Base-by-base conservation (phyloP, 2,797 vertebrate genomes). In the Coranthus polyacanthus region DNA sequence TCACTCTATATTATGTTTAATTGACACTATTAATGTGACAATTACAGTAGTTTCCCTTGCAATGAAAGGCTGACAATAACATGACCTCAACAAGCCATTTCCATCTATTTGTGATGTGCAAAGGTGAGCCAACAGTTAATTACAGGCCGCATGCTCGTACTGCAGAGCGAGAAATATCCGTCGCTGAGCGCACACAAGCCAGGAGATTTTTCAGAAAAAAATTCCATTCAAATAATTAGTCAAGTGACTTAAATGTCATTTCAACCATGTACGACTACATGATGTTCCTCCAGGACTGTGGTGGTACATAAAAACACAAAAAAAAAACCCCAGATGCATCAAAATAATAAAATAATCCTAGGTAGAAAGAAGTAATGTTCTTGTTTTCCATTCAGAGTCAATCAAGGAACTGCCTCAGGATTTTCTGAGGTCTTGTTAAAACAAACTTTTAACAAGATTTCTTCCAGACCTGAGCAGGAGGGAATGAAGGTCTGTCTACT, bases 121-220 rank as follows among this genome's bases (percentile, higher is more conserved):
- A 79, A 83, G 68, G 71, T 67, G 68, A 76, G 63, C 52, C 65
- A 54, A 74, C 34, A 5, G 50, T 80, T 85, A 81, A 84, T 87
- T 82, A 82, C 32, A 67, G 55, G 65, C 51, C 52, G 22, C 49
- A 43, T 47, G 22, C 24, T 68, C 45, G 43, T 26, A 45, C 18
- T 55, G 52, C 29, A 13, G 29, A 3, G 50, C 5, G 9, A 21
- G 17, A 55, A 38, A 55, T 21, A 50, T 20, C 43, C 41, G 38
- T 71, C 42, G 20, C 15, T 12, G 4, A 20, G 50, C 12, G 1
- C 26, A 45, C 6, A 12, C 7, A 32, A 29, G 21, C 22, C 56
- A 32, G 41, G 7, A 51, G n/a, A 54, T 53, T 24, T 24, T 24
- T 24, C 22, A 24, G 22, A 24, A 29, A 29, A 29, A 29, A 29